Evolutionary conservation across 2,797 vertebrate species (phyloP).

Genomic region (Poecilia picta): DNA sequence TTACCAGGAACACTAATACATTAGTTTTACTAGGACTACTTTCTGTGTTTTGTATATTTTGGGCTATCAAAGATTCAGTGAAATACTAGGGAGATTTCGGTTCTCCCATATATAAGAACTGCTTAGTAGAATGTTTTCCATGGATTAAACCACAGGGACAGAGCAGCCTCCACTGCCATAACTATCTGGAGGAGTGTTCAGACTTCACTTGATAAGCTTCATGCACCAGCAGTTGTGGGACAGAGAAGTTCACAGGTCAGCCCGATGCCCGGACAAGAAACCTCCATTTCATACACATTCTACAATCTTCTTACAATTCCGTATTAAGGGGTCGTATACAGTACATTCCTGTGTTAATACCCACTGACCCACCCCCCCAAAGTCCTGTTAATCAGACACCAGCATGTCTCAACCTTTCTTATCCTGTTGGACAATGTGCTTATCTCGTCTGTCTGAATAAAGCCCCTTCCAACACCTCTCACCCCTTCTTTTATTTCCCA

Average conservation of each 20-base stretch:
- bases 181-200: constrained; percentile 55
- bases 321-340: constrained; percentile 72
- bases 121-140: constrained; percentile 13
- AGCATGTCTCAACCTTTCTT: constrained; percentile 25
- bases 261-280: constrained; percentile 36
- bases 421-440: constrained; percentile 24
- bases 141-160: constrained; percentile 43
- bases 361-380: constrained; percentile 9
- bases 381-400: constrained; percentile 33
- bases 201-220: constrained; percentile 51
- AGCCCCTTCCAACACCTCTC: not conserved
- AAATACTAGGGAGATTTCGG: not conserved
- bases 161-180: constrained; percentile 30
- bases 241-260: constrained; percentile 62
- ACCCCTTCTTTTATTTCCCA: not conserved
- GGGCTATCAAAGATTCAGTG: not conserved
- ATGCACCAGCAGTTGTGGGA: constrained; percentile 37
- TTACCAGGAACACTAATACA: not conserved
- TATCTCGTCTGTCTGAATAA: not conserved
- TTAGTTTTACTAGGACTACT: not conserved
- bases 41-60: not conserved
- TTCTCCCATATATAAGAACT: not conserved
- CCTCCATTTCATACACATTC: constrained; percentile 33
- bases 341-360: constrained; percentile 60
- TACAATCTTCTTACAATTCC: constrained; percentile 76